Conservation (phyloP, 37 sponge, comb jelly and placozoan species). For the Hexactinellida sp. region DNA sequence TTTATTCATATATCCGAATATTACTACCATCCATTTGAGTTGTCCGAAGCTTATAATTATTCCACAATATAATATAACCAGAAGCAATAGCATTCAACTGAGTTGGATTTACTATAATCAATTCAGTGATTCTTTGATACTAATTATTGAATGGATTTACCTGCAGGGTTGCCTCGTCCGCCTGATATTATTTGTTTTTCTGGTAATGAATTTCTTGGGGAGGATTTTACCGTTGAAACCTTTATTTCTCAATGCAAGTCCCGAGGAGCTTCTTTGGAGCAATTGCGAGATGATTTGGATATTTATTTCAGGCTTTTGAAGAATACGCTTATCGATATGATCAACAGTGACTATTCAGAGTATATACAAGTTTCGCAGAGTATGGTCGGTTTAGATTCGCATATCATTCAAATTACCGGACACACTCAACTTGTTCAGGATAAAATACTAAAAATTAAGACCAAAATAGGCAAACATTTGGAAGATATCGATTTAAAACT, state of each 20-base stretch:
- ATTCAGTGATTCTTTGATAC: not conserved
- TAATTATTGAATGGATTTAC: not conserved
- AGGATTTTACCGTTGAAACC: slow-evolving; percentile 66
- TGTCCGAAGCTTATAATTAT: too few relatives aligned
- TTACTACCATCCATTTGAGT: not conserved
- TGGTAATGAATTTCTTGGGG: slow-evolving; percentile 39
- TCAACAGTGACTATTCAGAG: slow-evolving; percentile 94
- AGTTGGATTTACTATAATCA: not conserved
- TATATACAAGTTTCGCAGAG: slow-evolving; percentile 81
- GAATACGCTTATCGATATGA: slow-evolving; percentile 85
- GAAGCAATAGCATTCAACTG: not conserved
- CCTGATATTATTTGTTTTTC: slow-evolving; percentile 44
- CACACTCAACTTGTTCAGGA: not conserved
- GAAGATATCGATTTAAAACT: not conserved
- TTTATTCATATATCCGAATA: too few relatives aligned
- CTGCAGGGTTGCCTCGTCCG: not conserved
- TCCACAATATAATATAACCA: not conserved
- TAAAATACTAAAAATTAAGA: not conserved
- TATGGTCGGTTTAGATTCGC: slow-evolving; percentile 35
- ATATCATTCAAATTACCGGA: not conserved
- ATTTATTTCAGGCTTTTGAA: slow-evolving; percentile 68
- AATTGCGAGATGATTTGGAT: slow-evolving; percentile 72
- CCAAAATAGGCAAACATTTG: not conserved
- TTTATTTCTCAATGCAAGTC: slow-evolving; percentile 64
- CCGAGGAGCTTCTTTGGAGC: slow-evolving; percentile 57